Evolutionary conservation across 2,888 invertebrate genomes (phyloP), one percentile per base, ranked within the genome.

Genomic region (Pristionchus arcanus): DNA sequence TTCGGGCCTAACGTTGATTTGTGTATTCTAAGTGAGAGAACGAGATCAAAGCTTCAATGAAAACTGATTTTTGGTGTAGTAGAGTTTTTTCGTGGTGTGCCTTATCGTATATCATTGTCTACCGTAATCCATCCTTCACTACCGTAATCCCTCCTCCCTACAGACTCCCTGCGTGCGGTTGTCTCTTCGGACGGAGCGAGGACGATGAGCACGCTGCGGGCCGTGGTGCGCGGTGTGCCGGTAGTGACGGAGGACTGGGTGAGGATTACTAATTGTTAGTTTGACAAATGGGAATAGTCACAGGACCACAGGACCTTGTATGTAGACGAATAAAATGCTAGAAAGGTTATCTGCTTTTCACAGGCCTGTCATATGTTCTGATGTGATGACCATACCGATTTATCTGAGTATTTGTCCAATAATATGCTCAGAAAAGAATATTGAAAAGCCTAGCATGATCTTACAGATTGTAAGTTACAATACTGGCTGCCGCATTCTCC

Each of bases 241-340:
- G 83, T 89, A 63, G 89, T 89, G 11, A 59, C 25, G n/a, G 37
- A 37, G 34, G 89, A 89, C 2, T 89, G 89, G 89, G 89, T 89
- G 53, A 68, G 87, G 28, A 53, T 49, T 28, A 16, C 49, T 2
- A 42, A 81, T 81, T 81, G n/a, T 2, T 28, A 28, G 13, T 49
- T 49, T 49, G 42, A n/a, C n/a, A n/a, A n/a, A n/a, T n/a, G n/a
- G n/a, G n/a, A n/a, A n/a, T n/a, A n/a, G n/a, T n/a, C n/a, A n/a
- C n/a, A n/a, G n/a, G n/a, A n/a, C n/a, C n/a, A n/a, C n/a, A n/a
- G n/a, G n/a, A n/a, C n/a, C n/a, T n/a, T n/a, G n/a, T n/a, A n/a
- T n/a, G n/a, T n/a, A n/a, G n/a, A n/a, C n/a, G 63, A 63, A n/a
- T n/a, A 25, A n/a, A n/a, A n/a, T n/a, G 55, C 19, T 16, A 21